Percentiles rank a stretch among this genome's conserved stretches.
Evolutionary conservation across 2,888 invertebrate species (phyloP).

Genomic region (Gonocerus acuteangulatus): DNA sequence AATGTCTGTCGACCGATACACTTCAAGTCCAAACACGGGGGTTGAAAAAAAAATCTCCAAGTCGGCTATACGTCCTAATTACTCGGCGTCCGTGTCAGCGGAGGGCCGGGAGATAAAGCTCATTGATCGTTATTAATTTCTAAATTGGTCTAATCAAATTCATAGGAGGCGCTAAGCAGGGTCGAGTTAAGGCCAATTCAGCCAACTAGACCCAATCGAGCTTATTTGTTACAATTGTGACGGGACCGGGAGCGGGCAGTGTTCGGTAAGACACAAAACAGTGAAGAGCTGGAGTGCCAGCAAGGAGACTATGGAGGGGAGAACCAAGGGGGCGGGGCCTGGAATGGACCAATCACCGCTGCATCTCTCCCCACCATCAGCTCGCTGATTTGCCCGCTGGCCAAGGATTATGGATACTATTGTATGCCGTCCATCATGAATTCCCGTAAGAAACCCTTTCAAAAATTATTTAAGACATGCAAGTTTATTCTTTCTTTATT

Average conservation of each 20-base stretch:
- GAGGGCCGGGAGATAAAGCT: slow-evolving; percentile 24
- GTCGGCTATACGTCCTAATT: slow-evolving; percentile 3
- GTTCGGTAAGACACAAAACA: slow-evolving; percentile 33
- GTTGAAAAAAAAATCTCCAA: neutral
- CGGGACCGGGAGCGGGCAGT: slow-evolving; percentile 29
- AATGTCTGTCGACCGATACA: neutral
- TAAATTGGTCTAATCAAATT: slow-evolving; percentile 37
- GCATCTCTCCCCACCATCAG: neutral
- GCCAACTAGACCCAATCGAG: slow-evolving; percentile 34
- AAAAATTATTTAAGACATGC: slow-evolving; percentile 14
- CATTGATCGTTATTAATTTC: slow-evolving; percentile 37
- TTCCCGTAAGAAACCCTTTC: neutral
- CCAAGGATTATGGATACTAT: slow-evolving; percentile 1
- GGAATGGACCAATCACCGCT: neutral
- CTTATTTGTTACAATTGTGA: slow-evolving; percentile 35
- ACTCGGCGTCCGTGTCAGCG: neutral
- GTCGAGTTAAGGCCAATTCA: slow-evolving; percentile 36
- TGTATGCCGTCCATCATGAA: slow-evolving; percentile 16
- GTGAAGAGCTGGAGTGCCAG: slow-evolving; percentile 25
- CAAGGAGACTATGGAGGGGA: slow-evolving; percentile 1
- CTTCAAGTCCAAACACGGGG: neutral
- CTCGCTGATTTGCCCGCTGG: slow-evolving; percentile 17
- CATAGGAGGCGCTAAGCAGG: slow-evolving; percentile 35
- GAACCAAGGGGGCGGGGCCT: neutral
- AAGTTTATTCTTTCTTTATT: neutral